Conservation (phyloP, 2,113 vertebrate species). For the Colius striatus region DNA sequence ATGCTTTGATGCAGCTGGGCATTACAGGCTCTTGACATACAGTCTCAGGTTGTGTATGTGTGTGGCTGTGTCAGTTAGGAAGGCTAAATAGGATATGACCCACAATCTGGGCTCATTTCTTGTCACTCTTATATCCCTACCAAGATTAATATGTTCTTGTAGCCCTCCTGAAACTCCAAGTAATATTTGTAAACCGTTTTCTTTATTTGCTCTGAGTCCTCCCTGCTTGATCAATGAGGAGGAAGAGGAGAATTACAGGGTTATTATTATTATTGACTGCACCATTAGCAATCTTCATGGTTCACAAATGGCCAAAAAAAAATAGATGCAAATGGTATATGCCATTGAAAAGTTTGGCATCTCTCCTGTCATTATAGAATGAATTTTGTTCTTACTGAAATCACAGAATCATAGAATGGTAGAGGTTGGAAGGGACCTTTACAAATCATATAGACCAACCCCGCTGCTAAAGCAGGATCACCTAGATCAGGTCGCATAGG, state of each 20-base stretch:
- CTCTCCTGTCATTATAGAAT: background rate
- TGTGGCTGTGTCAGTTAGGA: background rate
- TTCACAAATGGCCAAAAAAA: background rate
- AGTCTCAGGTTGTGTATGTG: background rate
- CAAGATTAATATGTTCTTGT: background rate
- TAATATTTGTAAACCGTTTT: background rate
- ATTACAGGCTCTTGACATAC: background rate
- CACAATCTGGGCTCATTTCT: background rate
- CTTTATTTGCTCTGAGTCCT: background rate
- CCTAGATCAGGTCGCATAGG: no score
- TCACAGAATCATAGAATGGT: no score
- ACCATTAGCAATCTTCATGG: background rate
- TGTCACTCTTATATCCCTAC: background rate
- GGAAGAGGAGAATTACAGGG: background rate
- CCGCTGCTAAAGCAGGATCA: no score
- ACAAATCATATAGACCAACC: no score
- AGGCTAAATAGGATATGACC: background rate
- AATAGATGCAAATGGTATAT: background rate
- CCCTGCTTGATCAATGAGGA: background rate
- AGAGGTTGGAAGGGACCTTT: no score
- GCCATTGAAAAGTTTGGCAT: background rate
- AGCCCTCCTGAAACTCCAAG: background rate
- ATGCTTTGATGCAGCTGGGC: background rate
- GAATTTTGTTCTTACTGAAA: background rate
- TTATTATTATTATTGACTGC: background rate